These are phyloP conservation scores for Watsonalla binaria DNA, from an alignment of 2,888 invertebrate species.

Conservation along the genomic window DNA sequence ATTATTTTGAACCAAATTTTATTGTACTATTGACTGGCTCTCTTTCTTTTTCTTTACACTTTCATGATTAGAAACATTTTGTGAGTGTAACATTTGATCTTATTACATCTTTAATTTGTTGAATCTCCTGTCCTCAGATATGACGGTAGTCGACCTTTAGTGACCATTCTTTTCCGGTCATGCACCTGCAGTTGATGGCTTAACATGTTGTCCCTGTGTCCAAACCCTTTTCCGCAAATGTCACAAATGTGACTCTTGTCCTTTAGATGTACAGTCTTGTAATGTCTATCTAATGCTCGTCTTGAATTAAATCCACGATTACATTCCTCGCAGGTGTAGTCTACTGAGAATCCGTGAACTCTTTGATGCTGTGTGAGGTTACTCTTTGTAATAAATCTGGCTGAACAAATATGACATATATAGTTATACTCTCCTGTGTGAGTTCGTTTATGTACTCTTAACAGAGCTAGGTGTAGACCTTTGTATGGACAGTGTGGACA, in stretches of 20 bases:
- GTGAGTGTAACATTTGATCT: no score
- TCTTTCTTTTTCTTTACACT: no score
- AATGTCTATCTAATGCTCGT: constrained; percentile 26
- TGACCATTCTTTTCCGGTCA: constrained; percentile 23
- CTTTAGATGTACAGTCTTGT: constrained; percentile 22
- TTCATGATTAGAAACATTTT: no score
- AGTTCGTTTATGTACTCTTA: constrained; percentile 38
- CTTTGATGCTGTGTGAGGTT: constrained; percentile 33
- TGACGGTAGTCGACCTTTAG: constrained; percentile 20
- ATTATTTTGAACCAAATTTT: no score
- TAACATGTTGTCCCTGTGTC: constrained; percentile 28
- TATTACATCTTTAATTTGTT: no score
- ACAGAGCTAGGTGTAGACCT: constrained; percentile 31
- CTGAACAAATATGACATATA: constrained; percentile 34
- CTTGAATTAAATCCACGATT: constrained; percentile 22
- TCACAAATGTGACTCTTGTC: constrained; percentile 31
- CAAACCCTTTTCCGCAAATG: constrained; percentile 34
- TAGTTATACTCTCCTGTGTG: constrained; percentile 41
- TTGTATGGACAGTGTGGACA: constrained; percentile 42
- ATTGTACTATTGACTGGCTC: no score
- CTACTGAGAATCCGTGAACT: constrained; percentile 19
- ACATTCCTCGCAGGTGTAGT: constrained; percentile 24
- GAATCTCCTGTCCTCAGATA: constrained; percentile 21
- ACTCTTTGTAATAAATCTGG: constrained; percentile 38
- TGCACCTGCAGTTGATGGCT: constrained; percentile 37